phyloP scores from a whole-genome alignment of 2,113 vertebrate species.

The Scomber scombrus region DNA sequence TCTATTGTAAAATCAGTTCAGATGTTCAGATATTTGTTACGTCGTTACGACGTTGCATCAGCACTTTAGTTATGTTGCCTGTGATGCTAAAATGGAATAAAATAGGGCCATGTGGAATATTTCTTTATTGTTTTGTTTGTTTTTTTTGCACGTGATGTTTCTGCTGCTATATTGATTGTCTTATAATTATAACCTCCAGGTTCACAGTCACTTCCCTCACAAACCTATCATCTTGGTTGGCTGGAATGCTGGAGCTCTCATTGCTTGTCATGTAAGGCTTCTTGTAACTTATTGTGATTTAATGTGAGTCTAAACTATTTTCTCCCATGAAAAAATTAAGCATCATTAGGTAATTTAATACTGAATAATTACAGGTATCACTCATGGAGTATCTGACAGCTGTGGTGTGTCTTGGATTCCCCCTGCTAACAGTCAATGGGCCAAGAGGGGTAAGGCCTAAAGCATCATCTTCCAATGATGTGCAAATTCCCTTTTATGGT shows the following conservation, averaged over 20 bases:
- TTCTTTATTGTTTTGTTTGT: neutral
- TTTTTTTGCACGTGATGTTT: neutral
- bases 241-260: conserved; percentile 96
- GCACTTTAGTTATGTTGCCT: neutral
- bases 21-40: too few species aligned
- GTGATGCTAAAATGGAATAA: neutral
- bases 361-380: conserved; percentile 87
- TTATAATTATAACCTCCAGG: conserved; percentile 77
- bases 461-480: neutral
- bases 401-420: conserved; percentile 96
- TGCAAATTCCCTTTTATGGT: neutral
- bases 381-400: conserved; percentile 96
- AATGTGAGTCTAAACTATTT: neutral
- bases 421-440: conserved; percentile 92
- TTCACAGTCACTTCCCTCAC: conserved; percentile 96
- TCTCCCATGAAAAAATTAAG: neutral
- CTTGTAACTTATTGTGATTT: neutral
- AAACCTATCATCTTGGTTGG: conserved; percentile 96
- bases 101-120: neutral
- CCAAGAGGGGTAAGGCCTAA: conserved; percentile 91
- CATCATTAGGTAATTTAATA: neutral
- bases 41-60: too few species aligned
- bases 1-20: neutral
- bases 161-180: conserved; percentile 27
- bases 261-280: conserved; percentile 94